Base-by-base conservation (phyloP, 1,140 invertebrate species). In the Probaryconus sp. region DNA sequence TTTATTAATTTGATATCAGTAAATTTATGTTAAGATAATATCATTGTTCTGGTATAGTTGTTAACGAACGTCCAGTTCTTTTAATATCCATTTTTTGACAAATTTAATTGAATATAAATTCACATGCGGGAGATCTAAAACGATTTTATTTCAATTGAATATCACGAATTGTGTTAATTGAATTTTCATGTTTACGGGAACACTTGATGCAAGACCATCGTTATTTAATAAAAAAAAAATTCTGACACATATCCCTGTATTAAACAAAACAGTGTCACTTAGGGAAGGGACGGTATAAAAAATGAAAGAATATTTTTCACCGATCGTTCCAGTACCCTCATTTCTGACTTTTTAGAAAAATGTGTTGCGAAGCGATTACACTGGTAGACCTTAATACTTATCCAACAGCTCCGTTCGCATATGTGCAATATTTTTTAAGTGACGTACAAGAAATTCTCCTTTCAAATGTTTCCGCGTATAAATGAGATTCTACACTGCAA, bases 221-320 rank as follows among this genome's bases (percentile, higher is more conserved):
- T 70, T 42, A 50, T 72, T 64, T 42, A 50, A 72, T 64, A 48
- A 73, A n/a, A n/a, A n/a, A n/a, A n/a, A 72, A 65, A 40, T 53
- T 20, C 18, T 47, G 35, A 60, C 61, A 65, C 61, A 65, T 65
- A 67, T 61, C 51, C 13, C 20, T 3, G 13, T 50, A 61, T 60
- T 45, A 21, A 55, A 55, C 24, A 40, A 61, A 73, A 63, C 37
- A 55, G 47, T 33, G 53, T 50, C 53, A 50, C 38, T 53, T n/a
- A n/a, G 37, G 45, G 26, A 17, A 38, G 18, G 28, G 28, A n/a
- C n/a, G n/a, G n/a, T n/a, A n/a, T n/a, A n/a, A 17, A 64, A 72
- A 72, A 60, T 58, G 69, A 60, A 65, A 72, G 43, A 65, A 53
- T 65, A 65, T 72, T 69, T 47, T 26, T 10, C 43, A 51, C 50